Evolutionary conservation across 2,888 invertebrate species (phyloP).

Genomic region (Ernsta delagoae): DNA sequence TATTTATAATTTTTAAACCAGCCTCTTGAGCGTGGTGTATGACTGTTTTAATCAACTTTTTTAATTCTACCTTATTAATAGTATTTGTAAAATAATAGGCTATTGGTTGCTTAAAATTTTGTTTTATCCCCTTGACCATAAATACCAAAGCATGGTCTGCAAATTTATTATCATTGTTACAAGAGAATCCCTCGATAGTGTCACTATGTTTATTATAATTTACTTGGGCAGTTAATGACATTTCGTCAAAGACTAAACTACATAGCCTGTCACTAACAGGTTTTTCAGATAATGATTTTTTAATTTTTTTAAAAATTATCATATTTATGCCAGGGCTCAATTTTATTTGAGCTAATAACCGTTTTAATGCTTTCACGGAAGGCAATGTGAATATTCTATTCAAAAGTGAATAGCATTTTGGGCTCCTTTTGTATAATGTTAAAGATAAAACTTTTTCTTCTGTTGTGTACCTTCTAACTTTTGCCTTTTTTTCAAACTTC

Average conservation of each 20-base stretch:
- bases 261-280: no score
- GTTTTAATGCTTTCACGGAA: no score
- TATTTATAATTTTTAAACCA: background rate
- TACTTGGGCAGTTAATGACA: background rate
- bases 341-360: no score
- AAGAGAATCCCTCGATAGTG: background rate
- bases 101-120: background rate
- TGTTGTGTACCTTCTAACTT: no score
- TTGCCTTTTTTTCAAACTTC: no score
- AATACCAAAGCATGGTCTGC: background rate
- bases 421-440: no score
- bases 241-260: background rate
- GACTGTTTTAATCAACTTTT: background rate
- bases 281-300: no score
- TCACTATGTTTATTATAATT: background rate
- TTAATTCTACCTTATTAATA: background rate
- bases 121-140: background rate
- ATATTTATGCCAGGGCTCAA: no score
- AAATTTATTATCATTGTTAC: background rate
- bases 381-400: no score
- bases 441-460: no score
- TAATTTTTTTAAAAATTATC: no score
- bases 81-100: background rate
- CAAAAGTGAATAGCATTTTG: no score
- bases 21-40: background rate